Base-by-base conservation (phyloP, 2,797 vertebrate species). In the Myotis myotis region DNA sequence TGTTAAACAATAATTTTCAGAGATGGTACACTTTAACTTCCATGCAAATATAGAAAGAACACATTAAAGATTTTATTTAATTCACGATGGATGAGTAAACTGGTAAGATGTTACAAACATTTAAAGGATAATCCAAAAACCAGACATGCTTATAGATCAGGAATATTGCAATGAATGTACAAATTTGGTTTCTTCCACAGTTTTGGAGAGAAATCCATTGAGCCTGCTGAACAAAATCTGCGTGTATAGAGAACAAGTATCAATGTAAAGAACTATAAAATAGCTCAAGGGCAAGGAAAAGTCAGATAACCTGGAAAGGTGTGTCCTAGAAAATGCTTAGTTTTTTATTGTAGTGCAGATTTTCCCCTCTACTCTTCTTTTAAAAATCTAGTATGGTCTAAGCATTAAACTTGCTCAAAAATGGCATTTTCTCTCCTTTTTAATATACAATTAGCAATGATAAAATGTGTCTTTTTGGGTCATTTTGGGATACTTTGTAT, bases 381-480 rank as follows among this genome's bases (percentile, higher is more conserved):
- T 38, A 75, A 60, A 90, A 87, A 36, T 91, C 20, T 12, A 93
- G 19, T 49, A 64, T 90, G 28, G 12, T 95, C 87, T 20, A 55
- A 68, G 51, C 16, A 38, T 74, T 93, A 75, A 92, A 83, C 71
- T 68, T 92, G 60, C 49, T 96, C 75, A 68, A 64, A 88, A 97
- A 91, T 22, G 95, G 5, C 25, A 91, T 97, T 97, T 3, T 66
- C 81, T 64, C 6, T 91, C 44, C 62, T 75, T 96, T 95, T 95
- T 57, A 93, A 97, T 95, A 71, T 79, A 16, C 9, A 20, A 64
- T 49, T 91, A 93, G 28, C 79, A 84, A 41, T 44, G 74, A 74
- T 66, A 20, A 95, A 90, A 82, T 28, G 33, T 30, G 41, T 44
- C 41, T 57, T 82, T 22, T 44, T 66, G 51, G 36, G n/a, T 30